Percentiles rank a stretch among this genome's conserved stretches.
These are phyloP conservation scores for Drosophila koepferae DNA, from an alignment of 2,888 invertebrate genomes.

Conservation along the genomic window DNA sequence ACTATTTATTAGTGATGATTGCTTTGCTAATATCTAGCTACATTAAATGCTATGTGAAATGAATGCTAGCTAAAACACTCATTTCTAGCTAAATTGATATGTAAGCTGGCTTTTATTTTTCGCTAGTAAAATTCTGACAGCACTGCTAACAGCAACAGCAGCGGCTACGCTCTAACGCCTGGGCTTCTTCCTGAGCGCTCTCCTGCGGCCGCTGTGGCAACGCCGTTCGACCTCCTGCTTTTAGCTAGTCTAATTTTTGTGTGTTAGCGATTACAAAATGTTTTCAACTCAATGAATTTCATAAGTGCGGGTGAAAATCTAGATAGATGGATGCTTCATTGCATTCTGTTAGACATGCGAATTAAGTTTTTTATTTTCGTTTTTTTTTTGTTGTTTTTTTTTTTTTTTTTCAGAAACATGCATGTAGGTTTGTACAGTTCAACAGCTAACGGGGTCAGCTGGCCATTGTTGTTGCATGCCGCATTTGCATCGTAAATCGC, in stretches of 20 bases:
- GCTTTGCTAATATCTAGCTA: neutral
- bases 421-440: slow-evolving; percentile 63
- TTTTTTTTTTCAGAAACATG: neutral
- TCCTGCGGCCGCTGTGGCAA: slow-evolving; percentile 20
- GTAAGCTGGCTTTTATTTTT: neutral
- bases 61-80: neutral
- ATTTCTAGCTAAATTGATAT: neutral
- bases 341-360: slow-evolving; percentile 40
- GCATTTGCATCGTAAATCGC: slow-evolving; percentile 68
- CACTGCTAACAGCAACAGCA: neutral
- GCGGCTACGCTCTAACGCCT: neutral
- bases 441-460: slow-evolving; percentile 77
- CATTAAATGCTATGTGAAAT: neutral
- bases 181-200: neutral
- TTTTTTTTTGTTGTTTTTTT: slow-evolving; percentile 25
- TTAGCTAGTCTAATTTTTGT: slow-evolving; percentile 22
- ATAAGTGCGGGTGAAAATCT: slow-evolving; percentile 33
- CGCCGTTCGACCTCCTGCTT: slow-evolving; percentile 5
- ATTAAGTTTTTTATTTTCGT: slow-evolving; percentile 34
- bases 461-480: slow-evolving; percentile 67
- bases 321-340: slow-evolving; percentile 47
- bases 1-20: neutral
- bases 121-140: neutral
- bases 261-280: slow-evolving; percentile 44
- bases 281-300: slow-evolving; percentile 61